A percentile compares a stretch with the other conserved stretches of the same genome.
phyloP scores from a whole-genome alignment of 2,797 vertebrate genomes.

The Coregonus ussuriensis region DNA sequence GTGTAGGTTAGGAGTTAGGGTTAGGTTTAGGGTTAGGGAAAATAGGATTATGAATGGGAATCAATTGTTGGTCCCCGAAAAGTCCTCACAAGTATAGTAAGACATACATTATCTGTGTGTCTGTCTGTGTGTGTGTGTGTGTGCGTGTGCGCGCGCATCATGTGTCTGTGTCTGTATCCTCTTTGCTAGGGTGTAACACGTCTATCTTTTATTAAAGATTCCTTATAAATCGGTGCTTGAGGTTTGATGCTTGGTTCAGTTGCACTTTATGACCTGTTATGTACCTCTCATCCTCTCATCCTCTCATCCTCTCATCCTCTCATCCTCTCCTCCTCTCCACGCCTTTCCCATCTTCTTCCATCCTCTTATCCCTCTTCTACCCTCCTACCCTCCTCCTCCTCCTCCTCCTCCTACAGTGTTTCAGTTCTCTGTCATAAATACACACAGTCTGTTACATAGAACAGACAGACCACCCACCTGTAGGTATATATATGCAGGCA shows the following conservation, averaged over 20 bases:
- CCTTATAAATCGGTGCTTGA: conserved; percentile 61
- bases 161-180: conserved; percentile 61
- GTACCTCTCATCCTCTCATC: conserved; percentile 1
- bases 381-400: too few relatives aligned
- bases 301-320: neutral
- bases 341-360: neutral
- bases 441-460: neutral
- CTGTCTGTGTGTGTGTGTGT: conserved; percentile 32
- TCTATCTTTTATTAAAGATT: conserved; percentile 76
- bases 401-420: neutral
- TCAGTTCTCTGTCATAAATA: conserved; percentile 1
- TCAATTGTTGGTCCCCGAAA: too few relatives aligned
- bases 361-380: neutral
- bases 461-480: conserved; percentile 1
- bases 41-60: too few relatives aligned
- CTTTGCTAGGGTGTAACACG: conserved; percentile 66
- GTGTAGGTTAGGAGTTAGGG: too few relatives aligned
- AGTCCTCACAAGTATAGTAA: too few relatives aligned
- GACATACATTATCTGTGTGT: neutral
- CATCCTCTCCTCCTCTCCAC: neutral
- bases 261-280: neutral
- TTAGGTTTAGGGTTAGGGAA: too few relatives aligned
- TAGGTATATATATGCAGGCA: neutral
- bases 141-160: conserved; percentile 50
- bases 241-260: conserved; percentile 30